These are phyloP conservation scores for Nipponia nippon DNA, from an alignment of 2,113 vertebrate species.

Conservation along the genomic window DNA sequence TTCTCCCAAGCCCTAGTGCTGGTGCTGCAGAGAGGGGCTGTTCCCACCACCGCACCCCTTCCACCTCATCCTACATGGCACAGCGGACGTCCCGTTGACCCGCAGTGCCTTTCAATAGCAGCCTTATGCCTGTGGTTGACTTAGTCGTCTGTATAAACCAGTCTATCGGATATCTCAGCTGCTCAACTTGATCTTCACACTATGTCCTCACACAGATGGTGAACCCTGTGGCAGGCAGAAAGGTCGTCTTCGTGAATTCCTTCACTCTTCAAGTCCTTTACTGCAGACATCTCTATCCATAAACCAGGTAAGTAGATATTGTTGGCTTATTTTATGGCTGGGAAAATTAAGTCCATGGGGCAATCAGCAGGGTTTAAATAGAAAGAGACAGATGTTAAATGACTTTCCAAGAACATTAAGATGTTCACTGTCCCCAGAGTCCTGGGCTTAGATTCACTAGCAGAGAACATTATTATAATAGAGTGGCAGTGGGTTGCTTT, in stretches of 20 bases:
- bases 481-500: neutral
- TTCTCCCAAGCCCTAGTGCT: neutral
- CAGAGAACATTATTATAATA: neutral
- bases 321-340: neutral
- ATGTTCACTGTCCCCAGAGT: neutral
- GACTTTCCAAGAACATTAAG: neutral
- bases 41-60: neutral
- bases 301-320: neutral
- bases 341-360: neutral
- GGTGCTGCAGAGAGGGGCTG: neutral
- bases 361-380: neutral
- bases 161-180: neutral
- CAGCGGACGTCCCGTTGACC: neutral
- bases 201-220: neutral
- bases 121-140: neutral
- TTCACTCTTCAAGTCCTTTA: neutral
- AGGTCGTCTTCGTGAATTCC: neutral
- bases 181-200: neutral
- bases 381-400: constrained; percentile 29
- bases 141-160: neutral
- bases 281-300: neutral
- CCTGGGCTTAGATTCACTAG: neutral
- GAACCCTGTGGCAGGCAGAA: neutral
- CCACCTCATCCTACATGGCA: neutral
- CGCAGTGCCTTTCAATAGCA: rapidly evolving